phyloP scores from a whole-genome alignment of 2,113 vertebrate genomes.

The Zosterops lateralis region DNA sequence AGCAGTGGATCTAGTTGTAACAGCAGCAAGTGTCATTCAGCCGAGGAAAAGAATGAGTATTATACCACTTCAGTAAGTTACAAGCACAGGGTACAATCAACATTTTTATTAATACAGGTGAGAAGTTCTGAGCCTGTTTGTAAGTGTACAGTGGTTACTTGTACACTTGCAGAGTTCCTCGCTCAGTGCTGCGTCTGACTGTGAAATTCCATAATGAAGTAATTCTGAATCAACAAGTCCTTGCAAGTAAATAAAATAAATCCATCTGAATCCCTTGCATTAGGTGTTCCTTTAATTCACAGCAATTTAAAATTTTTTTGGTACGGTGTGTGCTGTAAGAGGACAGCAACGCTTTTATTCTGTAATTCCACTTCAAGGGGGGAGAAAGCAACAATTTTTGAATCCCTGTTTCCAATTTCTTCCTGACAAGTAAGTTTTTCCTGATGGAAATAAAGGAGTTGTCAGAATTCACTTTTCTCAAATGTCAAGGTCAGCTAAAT shows the following conservation, averaged over 20 bases:
- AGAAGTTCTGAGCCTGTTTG: background rate
- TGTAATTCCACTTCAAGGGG: background rate
- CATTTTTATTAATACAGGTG: background rate
- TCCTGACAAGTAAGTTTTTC: background rate
- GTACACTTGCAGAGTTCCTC: background rate
- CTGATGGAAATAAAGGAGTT: background rate
- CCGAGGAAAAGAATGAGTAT: background rate
- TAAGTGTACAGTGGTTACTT: background rate
- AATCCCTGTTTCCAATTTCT: background rate
- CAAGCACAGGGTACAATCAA: background rate
- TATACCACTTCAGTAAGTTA: background rate
- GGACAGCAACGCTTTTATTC: background rate
- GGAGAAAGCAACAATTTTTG: background rate
- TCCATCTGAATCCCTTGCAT: background rate
- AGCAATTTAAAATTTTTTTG: background rate
- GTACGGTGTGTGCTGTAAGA: background rate
- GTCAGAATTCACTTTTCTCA: conserved; percentile 4
- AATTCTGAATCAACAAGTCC: background rate
- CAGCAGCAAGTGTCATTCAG: background rate
- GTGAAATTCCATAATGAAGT: background rate
- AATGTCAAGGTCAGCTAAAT: conserved; percentile 29
- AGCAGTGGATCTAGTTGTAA: background rate
- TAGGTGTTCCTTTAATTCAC: background rate
- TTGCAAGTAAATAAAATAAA: background rate
- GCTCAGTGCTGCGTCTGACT: background rate